Evolutionary conservation across 2,797 vertebrate genomes (phyloP), one percentile per base, ranked within the genome.

Genomic region (Prunella strophiata): DNA sequence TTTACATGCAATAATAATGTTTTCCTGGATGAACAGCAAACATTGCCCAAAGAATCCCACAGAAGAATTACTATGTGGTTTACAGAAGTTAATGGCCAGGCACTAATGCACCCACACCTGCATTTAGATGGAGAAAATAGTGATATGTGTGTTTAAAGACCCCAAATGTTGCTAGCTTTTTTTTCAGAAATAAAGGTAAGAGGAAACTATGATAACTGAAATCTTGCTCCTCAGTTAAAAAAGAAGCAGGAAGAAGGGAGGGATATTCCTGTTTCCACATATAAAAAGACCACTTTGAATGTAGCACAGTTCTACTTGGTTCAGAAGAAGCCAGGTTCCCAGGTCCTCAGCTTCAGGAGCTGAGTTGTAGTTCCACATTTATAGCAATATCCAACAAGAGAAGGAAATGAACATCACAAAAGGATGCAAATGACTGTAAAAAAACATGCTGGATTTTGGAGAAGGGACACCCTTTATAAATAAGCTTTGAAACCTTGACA

Each of bases 21-120:
- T 91, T 91, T 77, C 78, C 89, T 77, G 72, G 40, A 80, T 48
- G 74, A 89, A 94, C 74, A 80, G 84, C 77, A 95, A 93, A 93
- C 57, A 72, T 22, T 68, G 68, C 58, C 45, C 7, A 9, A 72
- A 74, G 74, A 93, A 71, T 79, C 71, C 68, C 42, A 54, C 34
- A 82, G 80, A 88, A 89, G 87, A 85, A 51, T 89, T 76, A 61
- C 74, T 68, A 29, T 11, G 22, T 74, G 52, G 73, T 89, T 96
- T 92, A 54, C 72, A 77, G 76, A 83, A 85, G 79, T 61, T 94
- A 93, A 94, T 89, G 74, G 43, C 22, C 52, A 91, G 81, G 52
- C 65, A 89, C 65, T 95, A 89, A 95, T 89, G 59, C 65, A 61
- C 36, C 18, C 3, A 19, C 13, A 18, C 11, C 73, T 57, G 25